phyloP scores from a whole-genome alignment of 2,113 vertebrate species.

The Okapia johnstoni region DNA sequence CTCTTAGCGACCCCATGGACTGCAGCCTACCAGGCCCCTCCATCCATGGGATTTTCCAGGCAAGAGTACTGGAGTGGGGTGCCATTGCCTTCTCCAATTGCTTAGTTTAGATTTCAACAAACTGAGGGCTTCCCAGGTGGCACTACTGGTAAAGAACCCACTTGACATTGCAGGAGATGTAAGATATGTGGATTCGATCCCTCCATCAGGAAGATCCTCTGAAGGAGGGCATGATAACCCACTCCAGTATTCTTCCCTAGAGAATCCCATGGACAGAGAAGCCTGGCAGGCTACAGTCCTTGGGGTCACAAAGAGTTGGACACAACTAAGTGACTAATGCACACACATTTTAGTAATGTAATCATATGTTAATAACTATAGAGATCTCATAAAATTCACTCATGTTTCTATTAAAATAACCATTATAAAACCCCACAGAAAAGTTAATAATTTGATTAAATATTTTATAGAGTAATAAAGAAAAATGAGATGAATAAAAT shows the following conservation, averaged over 20 bases:
- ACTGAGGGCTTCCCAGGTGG: not conserved
- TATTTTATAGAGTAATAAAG: not conserved
- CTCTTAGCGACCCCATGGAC: no score
- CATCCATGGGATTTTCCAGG: no score
- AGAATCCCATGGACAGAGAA: not conserved
- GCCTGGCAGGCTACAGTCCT: not conserved
- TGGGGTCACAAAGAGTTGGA: not conserved
- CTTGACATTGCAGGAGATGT: not conserved
- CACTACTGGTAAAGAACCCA: not conserved
- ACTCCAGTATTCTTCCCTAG: not conserved
- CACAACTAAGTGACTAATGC: not conserved
- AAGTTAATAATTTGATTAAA: not conserved
- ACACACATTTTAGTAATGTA: not conserved
- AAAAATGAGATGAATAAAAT: not conserved
- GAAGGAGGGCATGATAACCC: not conserved
- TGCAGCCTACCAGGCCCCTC: no score
- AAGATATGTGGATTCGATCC: not conserved
- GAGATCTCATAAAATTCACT: not conserved
- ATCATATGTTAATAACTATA: not conserved
- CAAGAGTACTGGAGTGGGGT: no score
- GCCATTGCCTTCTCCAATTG: no score
- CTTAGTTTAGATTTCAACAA: slow-evolving; percentile 8
- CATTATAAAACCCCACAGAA: not conserved
- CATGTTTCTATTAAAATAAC: not conserved
- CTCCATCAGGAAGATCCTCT: not conserved